phyloP scores from a whole-genome alignment of 2,888 invertebrate species.

The Aromia moschata region DNA sequence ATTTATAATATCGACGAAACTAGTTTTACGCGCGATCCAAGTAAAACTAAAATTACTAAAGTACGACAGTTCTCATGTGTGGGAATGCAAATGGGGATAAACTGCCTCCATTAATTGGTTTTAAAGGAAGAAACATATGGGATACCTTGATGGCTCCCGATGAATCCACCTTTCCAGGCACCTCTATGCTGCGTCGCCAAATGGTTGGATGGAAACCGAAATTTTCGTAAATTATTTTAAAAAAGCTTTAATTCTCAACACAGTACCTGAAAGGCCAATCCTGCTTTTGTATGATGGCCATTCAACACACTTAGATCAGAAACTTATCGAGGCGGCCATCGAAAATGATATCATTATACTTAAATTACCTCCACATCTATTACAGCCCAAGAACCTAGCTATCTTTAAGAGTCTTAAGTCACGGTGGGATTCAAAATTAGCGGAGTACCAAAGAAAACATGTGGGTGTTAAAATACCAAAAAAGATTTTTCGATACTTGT shows the following conservation, averaged over 20 bases:
- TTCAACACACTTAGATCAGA: background rate
- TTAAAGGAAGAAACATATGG: conserved; percentile 54
- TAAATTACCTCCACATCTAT: background rate
- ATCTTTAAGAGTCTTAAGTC: background rate
- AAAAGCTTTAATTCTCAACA: background rate
- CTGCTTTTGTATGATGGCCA: background rate
- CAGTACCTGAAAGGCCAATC: background rate
- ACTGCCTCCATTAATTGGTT: conserved; percentile 52
- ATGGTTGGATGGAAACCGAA: background rate
- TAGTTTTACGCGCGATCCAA: background rate
- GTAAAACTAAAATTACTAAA: background rate
- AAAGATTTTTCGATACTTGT: background rate
- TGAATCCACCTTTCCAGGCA: conserved; percentile 42
- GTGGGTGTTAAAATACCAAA: background rate
- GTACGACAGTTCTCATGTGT: background rate
- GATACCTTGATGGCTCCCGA: conserved; percentile 46
- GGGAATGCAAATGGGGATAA: background rate
- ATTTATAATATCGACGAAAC: background rate
- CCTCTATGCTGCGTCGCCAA: conserved; percentile 16
- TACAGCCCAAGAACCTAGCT: background rate
- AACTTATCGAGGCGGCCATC: background rate
- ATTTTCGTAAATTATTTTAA: background rate
- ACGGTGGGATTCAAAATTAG: background rate
- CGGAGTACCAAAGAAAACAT: background rate
- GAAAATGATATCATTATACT: background rate